phyloP scores from a whole-genome alignment of 2,113 vertebrate genomes.

The Myxocyprinus asiaticus region DNA sequence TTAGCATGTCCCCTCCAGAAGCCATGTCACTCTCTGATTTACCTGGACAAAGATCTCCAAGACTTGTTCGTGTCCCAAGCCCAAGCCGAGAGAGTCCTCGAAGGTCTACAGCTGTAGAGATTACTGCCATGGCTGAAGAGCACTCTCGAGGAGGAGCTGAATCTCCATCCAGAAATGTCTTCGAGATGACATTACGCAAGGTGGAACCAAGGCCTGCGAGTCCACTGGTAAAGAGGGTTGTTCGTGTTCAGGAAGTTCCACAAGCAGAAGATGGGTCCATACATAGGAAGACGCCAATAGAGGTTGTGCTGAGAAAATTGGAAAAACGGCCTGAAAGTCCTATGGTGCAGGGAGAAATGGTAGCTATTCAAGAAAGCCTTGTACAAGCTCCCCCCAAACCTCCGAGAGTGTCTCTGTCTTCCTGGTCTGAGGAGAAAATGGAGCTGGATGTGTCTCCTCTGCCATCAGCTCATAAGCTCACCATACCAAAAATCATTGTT shows the following conservation, averaged over 20 bases:
- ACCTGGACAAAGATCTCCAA: constrained; percentile 69
- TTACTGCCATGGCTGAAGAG: constrained; percentile 50
- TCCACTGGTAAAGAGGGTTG: constrained; percentile 73
- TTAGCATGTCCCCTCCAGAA: constrained; percentile 58
- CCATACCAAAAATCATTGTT: constrained; percentile 74
- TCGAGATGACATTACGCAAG: constrained; percentile 69
- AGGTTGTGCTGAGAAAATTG: constrained; percentile 65
- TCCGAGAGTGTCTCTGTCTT: constrained; percentile 48
- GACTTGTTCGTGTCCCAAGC: constrained; percentile 63
- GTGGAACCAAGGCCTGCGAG: constrained; percentile 73
- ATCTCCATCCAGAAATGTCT: constrained; percentile 63
- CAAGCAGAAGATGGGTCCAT: constrained; percentile 56
- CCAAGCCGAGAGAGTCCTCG: constrained; percentile 67
- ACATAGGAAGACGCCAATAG: constrained; percentile 66
- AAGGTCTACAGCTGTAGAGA: constrained; percentile 68
- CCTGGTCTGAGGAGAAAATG: constrained; percentile 69
- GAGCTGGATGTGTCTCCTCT: constrained; percentile 56
- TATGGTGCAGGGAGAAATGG: constrained; percentile 64
- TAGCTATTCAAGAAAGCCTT: constrained; percentile 58
- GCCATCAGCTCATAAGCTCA: constrained; percentile 53
- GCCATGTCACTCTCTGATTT: constrained; percentile 73
- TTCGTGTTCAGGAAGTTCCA: constrained; percentile 66
- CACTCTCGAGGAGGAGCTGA: constrained; percentile 59
- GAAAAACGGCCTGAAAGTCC: constrained; percentile 76
- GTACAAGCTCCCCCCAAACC: constrained; percentile 61